A percentile compares a stretch with the other conserved stretches of the same genome.
Evolutionary conservation across 2,113 vertebrate genomes (phyloP).

Genomic region (Saccopteryx leptura): DNA sequence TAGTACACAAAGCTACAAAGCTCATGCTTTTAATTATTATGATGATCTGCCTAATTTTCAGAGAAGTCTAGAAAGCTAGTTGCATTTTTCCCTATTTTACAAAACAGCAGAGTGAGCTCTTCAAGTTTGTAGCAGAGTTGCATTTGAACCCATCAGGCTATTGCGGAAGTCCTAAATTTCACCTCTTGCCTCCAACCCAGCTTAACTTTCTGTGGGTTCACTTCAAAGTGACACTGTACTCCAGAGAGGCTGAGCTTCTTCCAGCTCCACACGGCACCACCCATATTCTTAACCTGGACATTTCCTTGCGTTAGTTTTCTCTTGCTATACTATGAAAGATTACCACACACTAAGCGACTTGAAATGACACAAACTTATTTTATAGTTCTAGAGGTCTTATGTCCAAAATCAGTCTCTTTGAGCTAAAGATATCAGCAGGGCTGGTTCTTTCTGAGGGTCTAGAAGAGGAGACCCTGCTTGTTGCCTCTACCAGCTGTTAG

Average conservation of each 20-base stretch:
- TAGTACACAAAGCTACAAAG: not conserved
- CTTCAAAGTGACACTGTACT: not conserved
- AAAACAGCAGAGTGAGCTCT: not conserved
- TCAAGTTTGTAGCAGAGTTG: not conserved
- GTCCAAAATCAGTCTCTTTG: not conserved
- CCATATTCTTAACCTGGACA: not conserved
- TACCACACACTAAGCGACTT: not conserved
- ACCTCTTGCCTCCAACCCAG: rapidly evolving
- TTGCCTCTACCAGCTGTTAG: not conserved
- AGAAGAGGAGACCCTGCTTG: not conserved
- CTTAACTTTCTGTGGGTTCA: not conserved
- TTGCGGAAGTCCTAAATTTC: not conserved
- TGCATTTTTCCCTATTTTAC: not conserved
- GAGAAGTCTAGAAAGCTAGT: not conserved
- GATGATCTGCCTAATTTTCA: not conserved
- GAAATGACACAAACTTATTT: not conserved
- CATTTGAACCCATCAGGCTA: not conserved
- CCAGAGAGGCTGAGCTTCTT: not conserved
- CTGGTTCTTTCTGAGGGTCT: not conserved
- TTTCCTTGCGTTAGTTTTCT: not conserved
- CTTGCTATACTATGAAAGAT: not conserved
- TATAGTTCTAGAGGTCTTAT: not conserved
- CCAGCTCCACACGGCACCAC: not conserved
- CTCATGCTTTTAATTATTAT: not conserved
- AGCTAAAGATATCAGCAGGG: not conserved